Conservation (phyloP, 2,113 vertebrate genomes). For the Cacatua alba region DNA sequence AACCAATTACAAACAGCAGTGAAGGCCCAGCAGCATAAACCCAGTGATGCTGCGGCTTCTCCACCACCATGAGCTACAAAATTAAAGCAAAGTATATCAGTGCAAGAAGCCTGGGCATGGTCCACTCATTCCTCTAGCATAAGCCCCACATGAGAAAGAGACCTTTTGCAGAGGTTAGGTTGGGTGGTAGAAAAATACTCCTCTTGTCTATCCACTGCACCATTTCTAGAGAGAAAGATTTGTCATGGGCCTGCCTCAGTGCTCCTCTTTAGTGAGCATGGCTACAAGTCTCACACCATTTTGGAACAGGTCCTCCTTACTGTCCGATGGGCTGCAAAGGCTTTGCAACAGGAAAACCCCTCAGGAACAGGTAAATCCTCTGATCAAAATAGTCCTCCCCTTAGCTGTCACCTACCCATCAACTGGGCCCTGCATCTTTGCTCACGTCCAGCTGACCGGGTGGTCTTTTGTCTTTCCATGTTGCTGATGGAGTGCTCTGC, state of each 20-base stretch:
- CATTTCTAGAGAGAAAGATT: background rate
- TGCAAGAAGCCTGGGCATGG: background rate
- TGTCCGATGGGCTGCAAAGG: background rate
- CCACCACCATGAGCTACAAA: rapidly evolving
- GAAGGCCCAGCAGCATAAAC: background rate
- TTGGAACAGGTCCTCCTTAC: background rate
- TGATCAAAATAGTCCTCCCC: background rate
- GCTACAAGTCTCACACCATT: background rate
- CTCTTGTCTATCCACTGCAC: background rate
- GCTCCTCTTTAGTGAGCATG: background rate
- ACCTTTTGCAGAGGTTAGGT: background rate
- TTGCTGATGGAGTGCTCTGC: background rate
- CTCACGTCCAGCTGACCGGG: background rate
- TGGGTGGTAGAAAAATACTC: background rate
- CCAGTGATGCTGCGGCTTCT: background rate
- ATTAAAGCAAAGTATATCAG: background rate
- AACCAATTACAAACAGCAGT: background rate
- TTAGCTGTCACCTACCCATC: background rate
- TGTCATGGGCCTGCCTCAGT: background rate
- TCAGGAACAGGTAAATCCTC: background rate
- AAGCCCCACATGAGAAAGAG: background rate
- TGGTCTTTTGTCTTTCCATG: rapidly evolving
- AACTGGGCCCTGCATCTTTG: background rate
- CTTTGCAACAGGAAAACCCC: background rate
- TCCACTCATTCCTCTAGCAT: background rate